phyloP scores from a whole-genome alignment of 2,888 invertebrate genomes.

The Drosophila eohydei region DNA sequence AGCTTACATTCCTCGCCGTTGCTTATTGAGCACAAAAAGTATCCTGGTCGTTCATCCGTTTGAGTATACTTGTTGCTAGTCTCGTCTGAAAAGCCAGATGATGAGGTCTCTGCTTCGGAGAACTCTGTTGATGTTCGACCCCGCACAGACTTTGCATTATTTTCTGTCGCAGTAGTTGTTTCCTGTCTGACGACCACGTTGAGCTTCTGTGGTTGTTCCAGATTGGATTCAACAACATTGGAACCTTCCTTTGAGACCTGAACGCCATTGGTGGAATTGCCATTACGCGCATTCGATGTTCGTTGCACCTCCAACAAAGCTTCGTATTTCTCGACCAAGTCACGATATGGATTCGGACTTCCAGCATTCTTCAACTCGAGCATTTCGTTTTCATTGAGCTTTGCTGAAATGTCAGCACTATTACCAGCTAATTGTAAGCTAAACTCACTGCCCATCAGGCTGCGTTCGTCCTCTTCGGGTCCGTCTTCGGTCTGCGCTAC shows the following conservation, averaged over 20 bases:
- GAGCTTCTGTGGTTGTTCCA: conserved; percentile 17
- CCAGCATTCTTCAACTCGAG: conserved; percentile 66
- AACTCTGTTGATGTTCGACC: conserved; percentile 92
- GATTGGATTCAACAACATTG: conserved; percentile 90
- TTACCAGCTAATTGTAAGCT: conserved; percentile 65
- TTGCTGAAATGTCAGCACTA: conserved; percentile 83
- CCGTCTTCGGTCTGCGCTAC: conserved; percentile 90
- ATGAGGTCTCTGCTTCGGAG: conserved; percentile 93
- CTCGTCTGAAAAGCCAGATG: conserved; percentile 93
- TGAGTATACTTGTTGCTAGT: conserved; percentile 93
- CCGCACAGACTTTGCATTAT: conserved; percentile 66
- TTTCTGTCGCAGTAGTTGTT: conserved; percentile 45
- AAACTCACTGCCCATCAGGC: conserved; percentile 84
- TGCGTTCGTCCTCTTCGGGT: conserved; percentile 86
- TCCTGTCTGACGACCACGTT: conserved; percentile 4
- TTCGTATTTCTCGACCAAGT: conserved; percentile 93
- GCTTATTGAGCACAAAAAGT: conserved; percentile 92
- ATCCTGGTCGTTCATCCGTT: conserved; percentile 92
- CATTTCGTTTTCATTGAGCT: conserved; percentile 69
- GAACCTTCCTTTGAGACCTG: conserved; percentile 88
- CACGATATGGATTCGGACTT: conserved; percentile 89
- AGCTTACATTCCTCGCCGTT: conserved; percentile 94
- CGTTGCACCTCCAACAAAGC: conserved; percentile 91
- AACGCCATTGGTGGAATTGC: conserved; percentile 52
- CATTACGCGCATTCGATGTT: conserved; percentile 87